Conservation (phyloP, 2,888 invertebrate species). For the Polietes domitor region DNA sequence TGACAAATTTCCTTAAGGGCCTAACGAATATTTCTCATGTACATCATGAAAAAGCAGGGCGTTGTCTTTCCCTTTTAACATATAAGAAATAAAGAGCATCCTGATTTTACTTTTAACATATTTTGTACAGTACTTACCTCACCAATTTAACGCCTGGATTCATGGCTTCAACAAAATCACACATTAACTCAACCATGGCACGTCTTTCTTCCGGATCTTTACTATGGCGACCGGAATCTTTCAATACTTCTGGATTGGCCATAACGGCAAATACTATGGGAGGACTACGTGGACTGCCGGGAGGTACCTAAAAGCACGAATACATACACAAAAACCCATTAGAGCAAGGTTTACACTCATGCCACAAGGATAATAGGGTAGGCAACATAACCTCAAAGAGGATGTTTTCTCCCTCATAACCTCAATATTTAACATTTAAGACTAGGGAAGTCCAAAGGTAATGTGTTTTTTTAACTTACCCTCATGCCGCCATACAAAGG, state of each 20-base stretch:
- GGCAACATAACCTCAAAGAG: background rate
- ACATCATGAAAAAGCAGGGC: background rate
- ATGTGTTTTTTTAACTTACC: constrained; percentile 80
- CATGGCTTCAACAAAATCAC: constrained; percentile 88
- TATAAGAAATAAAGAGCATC: background rate
- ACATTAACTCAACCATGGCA: constrained; percentile 85
- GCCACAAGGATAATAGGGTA: background rate
- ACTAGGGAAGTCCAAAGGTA: background rate
- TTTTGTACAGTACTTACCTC: constrained; percentile 75
- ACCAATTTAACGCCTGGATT: constrained; percentile 85
- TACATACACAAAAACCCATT: constrained; percentile 3
- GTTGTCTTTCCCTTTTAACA: background rate
- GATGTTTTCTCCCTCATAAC: background rate
- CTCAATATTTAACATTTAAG: background rate
- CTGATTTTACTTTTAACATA: background rate
- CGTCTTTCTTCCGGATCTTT: constrained; percentile 85
- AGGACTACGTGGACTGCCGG: constrained; percentile 84
- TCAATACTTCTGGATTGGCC: constrained; percentile 87
- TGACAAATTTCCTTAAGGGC: too few species aligned
- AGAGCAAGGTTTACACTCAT: background rate
- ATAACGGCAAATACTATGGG: constrained; percentile 87
- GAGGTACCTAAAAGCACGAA: constrained; percentile 81
- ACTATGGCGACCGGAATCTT: constrained; percentile 86
- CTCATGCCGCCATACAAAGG: constrained; percentile 89
- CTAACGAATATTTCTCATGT: too few species aligned